Evolutionary conservation across 2,113 vertebrate species (phyloP), one percentile per base, ranked within the genome.

Genomic region (Mixornis gularis): DNA sequence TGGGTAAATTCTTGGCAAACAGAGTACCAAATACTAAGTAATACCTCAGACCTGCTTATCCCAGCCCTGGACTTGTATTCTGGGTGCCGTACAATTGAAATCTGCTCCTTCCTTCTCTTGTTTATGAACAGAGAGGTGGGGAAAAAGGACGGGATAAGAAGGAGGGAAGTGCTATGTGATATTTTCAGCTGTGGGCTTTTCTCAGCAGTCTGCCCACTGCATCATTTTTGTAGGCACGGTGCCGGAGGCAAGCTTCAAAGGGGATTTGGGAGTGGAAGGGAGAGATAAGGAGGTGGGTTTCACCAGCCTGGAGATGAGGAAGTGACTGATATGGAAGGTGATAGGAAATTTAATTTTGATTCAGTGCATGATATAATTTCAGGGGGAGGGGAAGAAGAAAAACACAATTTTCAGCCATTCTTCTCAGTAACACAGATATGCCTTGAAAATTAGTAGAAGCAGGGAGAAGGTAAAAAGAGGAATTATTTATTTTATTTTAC

Each of bases 291-390:
- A 85, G 36, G n/a, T 73, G 56, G 24, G 58, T 74, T 85, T 92
- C 78, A 36, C 68, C 77, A 93, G 72, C 68, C 77, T 93, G 68
- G 64, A 65, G 80, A 79, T 85, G 44, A 93, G n/a, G 62, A 78
- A 87, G 18, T 1, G 2, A 65, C 84, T 81, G 91, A 94, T 92
- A 85, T 6, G 58, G 43, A 78, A 68, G 34, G 78, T 0, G 85
- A 92, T 95, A 82, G 73, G 89, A 91, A 94, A 95, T 82, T 74
- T 68, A 72, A 43, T 90, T 96, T 93, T 65, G 65, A 72, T 87
- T 74, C 38, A 1, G 38, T 0, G 7, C 0, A 1, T 95, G 83
- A 84, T 84, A 83, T 81, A 76, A 94, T 91, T 56, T 44, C 36
- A 60, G 49, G 34, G 22, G 62, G 36, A 71, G 4, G 13, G 19